Evolutionary conservation across 2,113 vertebrate species (phyloP).

Genomic region (Pantherophis guttatus): DNA sequence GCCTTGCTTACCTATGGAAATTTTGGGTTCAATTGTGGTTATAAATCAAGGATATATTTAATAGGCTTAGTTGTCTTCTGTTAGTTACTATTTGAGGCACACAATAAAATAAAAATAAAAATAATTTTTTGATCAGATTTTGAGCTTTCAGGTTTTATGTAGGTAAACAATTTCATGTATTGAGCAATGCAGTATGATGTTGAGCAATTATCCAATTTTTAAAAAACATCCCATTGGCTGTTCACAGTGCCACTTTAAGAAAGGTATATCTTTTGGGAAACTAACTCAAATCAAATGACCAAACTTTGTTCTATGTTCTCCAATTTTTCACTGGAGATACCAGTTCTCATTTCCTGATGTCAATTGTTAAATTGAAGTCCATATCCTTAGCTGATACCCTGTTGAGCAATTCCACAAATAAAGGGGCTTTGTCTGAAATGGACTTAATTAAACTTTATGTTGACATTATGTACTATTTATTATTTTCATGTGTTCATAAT

Average conservation of each 20-base stretch:
- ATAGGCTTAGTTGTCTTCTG: not conserved
- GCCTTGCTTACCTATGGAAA: not conserved
- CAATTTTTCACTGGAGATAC: constrained; percentile 42
- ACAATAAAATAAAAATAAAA: not conserved
- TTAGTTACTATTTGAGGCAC: not conserved
- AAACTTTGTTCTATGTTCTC: constrained; percentile 49
- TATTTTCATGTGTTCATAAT: not conserved
- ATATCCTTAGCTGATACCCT: constrained; percentile 58
- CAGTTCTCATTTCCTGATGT: constrained; percentile 62
- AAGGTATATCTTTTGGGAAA: not conserved
- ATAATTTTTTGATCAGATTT: not conserved
- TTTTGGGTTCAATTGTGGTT: not conserved
- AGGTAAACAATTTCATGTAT: not conserved
- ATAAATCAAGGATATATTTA: not conserved
- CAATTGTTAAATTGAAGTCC: constrained; percentile 57
- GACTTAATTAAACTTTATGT: constrained; percentile 54
- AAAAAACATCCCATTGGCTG: not conserved
- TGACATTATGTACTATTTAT: constrained; percentile 44
- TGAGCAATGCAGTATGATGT: not conserved
- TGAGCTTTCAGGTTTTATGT: not conserved
- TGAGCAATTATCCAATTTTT: not conserved
- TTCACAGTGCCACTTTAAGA: constrained; percentile 37
- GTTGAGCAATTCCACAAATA: constrained; percentile 42
- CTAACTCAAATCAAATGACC: constrained; percentile 51
- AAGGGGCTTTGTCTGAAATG: constrained; percentile 43